phyloP scores from a whole-genome alignment of 2,113 vertebrate genomes.

The Edolisoma coerulescens region DNA sequence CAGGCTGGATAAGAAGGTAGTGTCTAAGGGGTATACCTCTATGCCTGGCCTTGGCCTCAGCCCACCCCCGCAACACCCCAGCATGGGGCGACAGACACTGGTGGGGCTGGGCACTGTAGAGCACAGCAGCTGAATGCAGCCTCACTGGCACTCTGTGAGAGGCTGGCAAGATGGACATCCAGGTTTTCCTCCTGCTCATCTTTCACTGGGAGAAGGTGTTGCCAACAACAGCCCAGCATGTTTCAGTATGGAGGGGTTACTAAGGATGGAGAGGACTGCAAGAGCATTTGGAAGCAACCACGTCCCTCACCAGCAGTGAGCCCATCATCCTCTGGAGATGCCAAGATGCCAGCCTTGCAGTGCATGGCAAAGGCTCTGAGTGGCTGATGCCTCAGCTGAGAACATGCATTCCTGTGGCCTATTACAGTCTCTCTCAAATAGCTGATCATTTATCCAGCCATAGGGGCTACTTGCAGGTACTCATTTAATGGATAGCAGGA shows the following conservation, averaged over 20 bases:
- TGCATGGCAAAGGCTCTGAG: background rate
- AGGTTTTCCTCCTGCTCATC: background rate
- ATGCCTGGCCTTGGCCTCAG: background rate
- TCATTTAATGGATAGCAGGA: background rate
- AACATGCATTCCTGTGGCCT: background rate
- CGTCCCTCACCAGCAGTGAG: background rate
- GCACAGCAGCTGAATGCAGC: background rate
- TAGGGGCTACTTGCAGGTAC: background rate
- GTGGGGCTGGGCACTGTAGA: background rate
- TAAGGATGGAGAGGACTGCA: background rate
- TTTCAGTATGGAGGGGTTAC: background rate
- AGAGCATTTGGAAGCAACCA: background rate
- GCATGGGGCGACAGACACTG: rapidly evolving
- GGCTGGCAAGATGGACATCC: background rate
- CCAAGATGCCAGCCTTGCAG: background rate
- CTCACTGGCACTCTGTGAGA: background rate
- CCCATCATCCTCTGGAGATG: background rate
- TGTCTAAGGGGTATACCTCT: background rate
- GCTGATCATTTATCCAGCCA: background rate
- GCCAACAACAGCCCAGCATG: background rate
- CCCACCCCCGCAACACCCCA: background rate
- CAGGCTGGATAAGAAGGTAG: background rate
- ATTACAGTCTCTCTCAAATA: background rate
- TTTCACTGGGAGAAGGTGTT: background rate
- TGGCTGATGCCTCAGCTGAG: background rate